These are phyloP conservation scores for Indicator maculatus DNA, from an alignment of 2,113 vertebrate genomes.

Conservation along the genomic window DNA sequence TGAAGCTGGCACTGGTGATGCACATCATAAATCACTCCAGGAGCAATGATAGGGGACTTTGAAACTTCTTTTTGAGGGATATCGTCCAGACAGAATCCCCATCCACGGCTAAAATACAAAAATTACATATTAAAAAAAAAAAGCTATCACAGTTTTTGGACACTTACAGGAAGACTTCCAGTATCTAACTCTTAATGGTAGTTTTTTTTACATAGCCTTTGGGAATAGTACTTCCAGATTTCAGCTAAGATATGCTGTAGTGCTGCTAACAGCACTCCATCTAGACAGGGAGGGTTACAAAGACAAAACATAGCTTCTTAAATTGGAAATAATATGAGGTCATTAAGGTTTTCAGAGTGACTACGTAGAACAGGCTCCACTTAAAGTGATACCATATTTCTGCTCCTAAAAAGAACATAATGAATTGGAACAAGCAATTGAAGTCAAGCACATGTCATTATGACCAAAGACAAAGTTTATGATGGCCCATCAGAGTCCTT, in stretches of 20 bases:
- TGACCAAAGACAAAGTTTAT: background rate
- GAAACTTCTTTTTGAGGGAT: conserved; percentile 90
- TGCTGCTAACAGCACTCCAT: background rate
- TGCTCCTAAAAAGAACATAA: background rate
- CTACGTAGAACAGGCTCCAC: background rate
- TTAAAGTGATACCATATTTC: background rate
- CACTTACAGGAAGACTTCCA: background rate
- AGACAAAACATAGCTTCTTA: background rate
- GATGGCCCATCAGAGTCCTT: background rate
- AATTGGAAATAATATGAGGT: background rate
- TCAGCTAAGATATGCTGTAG: background rate
- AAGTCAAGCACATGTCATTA: background rate
- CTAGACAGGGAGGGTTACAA: background rate
- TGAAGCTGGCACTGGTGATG: conserved; percentile 97
- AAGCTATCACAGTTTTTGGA: background rate
- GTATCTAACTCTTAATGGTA: background rate
- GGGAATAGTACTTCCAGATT: background rate
- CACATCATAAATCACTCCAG: conserved; percentile 92
- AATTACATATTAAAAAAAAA: background rate
- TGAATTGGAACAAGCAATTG: background rate
- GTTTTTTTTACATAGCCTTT: background rate
- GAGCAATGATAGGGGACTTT: conserved; percentile 85
- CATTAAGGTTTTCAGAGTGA: background rate
- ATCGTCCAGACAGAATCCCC: conserved; percentile 95
- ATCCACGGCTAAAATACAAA: conserved; percentile 85